Percentiles rank a stretch among this genome's conserved stretches.
These are phyloP conservation scores for Mugil cephalus DNA, from an alignment of 2,113 vertebrate species.

Conservation along the genomic window DNA sequence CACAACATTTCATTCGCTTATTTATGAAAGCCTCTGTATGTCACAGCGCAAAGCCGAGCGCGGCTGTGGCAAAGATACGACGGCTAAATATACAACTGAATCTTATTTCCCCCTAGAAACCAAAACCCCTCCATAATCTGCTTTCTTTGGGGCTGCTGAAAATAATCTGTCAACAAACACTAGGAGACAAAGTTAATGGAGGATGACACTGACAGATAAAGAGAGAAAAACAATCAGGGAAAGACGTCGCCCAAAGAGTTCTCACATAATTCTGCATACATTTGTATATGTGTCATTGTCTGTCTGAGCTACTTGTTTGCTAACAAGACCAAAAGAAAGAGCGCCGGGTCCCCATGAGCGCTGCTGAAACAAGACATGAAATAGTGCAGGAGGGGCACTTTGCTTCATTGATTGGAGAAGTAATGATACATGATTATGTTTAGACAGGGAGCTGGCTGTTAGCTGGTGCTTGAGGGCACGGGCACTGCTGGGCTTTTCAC, in stretches of 20 bases:
- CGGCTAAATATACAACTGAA: neutral
- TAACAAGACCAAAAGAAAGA: conserved; percentile 61
- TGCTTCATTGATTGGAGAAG: conserved; percentile 60
- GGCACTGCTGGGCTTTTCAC: conserved; percentile 59
- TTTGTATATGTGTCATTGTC: conserved; percentile 56
- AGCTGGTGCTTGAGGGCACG: conserved; percentile 47
- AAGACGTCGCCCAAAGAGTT: conserved; percentile 31
- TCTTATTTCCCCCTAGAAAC: neutral
- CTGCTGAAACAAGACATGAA: conserved; percentile 23
- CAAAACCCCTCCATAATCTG: conserved; percentile 10
- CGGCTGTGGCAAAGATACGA: neutral
- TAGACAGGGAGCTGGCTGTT: conserved; percentile 60
- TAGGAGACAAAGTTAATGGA: conserved; percentile 45
- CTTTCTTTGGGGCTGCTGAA: conserved; percentile 45
- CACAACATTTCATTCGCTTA: neutral
- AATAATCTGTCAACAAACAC: conserved; percentile 56
- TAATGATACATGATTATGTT: conserved; percentile 69
- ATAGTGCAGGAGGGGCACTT: conserved; percentile 54
- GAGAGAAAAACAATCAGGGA: conserved; percentile 57
- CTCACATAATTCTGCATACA: conserved; percentile 47
- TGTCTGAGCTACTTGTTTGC: conserved; percentile 38
- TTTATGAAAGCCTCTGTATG: neutral
- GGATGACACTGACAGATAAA: conserved; percentile 57
- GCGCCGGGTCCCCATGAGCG: conserved; percentile 24
- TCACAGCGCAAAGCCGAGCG: neutral